Conservation (phyloP, 1,140 invertebrate genomes). For the Cyclina sinensis region DNA sequence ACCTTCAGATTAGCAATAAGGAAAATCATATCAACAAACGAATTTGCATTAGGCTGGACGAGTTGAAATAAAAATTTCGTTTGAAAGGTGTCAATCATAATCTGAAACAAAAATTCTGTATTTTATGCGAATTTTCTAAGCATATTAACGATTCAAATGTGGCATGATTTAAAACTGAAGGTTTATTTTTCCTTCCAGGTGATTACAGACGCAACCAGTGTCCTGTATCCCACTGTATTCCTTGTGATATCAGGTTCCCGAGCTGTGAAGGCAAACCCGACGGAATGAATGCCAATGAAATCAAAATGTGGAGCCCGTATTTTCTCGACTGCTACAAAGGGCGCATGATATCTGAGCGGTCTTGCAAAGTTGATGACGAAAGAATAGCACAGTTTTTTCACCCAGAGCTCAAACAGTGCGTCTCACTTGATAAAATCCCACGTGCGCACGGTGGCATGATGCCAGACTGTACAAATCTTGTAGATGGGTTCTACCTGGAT, state of each 20-base stretch:
- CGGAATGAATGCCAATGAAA: conserved; percentile 55
- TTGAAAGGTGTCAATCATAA: too few species aligned
- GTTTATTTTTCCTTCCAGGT: conserved; percentile 37
- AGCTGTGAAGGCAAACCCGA: conserved; percentile 69
- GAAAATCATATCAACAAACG: too few species aligned
- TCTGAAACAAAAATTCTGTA: too few species aligned
- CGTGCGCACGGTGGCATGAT: conserved; percentile 60
- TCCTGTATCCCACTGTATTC: conserved; percentile 59
- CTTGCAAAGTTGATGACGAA: conserved; percentile 39
- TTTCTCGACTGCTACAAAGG: conserved; percentile 67
- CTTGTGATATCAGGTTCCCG: conserved; percentile 53
- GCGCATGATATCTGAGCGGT: conserved; percentile 47
- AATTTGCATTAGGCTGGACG: too few species aligned
- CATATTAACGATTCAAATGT: too few species aligned
- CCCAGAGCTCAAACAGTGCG: conserved; percentile 53
- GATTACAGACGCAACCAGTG: conserved; percentile 61
- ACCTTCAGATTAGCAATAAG: too few species aligned
- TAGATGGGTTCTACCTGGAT: conserved; percentile 61
- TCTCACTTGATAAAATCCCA: conserved; percentile 59
- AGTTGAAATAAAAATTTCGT: too few species aligned
- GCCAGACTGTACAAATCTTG: conserved; percentile 56
- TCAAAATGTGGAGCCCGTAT: conserved; percentile 66
- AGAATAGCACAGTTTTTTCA: conserved; percentile 39
- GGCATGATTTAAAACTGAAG: too few species aligned
- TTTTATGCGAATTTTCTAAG: too few species aligned